Conservation (phyloP, 2,888 invertebrate species). For the Dioctria rufipes region DNA sequence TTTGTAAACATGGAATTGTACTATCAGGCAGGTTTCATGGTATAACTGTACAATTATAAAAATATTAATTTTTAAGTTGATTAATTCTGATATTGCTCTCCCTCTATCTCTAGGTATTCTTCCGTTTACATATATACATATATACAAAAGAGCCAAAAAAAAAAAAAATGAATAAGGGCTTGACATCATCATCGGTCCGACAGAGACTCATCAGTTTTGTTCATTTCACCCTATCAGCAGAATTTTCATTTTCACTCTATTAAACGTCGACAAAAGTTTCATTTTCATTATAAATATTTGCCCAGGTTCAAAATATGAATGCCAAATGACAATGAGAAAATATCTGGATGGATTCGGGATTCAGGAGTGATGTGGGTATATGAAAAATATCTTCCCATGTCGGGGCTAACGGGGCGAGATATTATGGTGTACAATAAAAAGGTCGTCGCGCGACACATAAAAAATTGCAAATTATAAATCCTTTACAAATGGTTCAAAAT, state of each 20-base stretch:
- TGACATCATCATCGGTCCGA: constrained; percentile 6
- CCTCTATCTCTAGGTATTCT: no score
- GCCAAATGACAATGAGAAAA: constrained; percentile 28
- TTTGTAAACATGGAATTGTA: not conserved
- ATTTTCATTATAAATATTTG: constrained; percentile 33
- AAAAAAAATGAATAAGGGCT: constrained; percentile 9
- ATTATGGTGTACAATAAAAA: constrained; percentile 6
- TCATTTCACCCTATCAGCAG: constrained; percentile 25
- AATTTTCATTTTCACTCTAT: constrained; percentile 32
- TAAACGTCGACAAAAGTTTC: constrained; percentile 37
- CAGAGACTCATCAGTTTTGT: constrained; percentile 20
- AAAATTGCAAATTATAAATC: constrained; percentile 22
- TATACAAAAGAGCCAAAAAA: not conserved
- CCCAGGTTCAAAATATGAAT: constrained; percentile 7
- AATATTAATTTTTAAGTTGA: constrained; percentile 11
- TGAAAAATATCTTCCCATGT: constrained; percentile 5
- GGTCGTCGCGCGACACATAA: not conserved
- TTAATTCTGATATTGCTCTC: constrained; percentile 18
- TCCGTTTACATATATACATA: not conserved
- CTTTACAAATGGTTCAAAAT: not conserved
- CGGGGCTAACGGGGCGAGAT: not conserved
- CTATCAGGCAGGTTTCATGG: not conserved
- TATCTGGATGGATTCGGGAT: not conserved
- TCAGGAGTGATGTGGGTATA: constrained; percentile 12
- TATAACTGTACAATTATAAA: not conserved